Conservation (phyloP, 2,797 vertebrate genomes). For the Crenuchus spilurus region DNA sequence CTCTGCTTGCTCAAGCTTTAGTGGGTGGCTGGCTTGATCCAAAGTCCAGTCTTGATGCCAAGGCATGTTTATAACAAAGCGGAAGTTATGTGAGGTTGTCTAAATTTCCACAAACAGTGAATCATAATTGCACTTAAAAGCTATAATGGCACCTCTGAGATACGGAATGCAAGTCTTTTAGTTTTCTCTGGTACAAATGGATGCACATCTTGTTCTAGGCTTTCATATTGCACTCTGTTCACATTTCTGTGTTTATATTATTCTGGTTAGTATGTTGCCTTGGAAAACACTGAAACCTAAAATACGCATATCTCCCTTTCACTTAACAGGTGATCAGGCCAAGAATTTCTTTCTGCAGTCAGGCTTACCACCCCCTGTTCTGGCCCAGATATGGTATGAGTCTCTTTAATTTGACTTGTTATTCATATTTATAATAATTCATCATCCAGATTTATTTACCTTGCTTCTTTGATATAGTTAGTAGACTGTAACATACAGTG, state of each 20-base stretch:
- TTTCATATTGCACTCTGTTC: neutral
- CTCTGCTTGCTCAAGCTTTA: constrained; percentile 11
- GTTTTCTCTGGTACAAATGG: neutral
- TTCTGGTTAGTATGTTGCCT: neutral
- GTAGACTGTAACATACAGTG: too few relatives aligned
- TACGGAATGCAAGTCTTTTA: neutral
- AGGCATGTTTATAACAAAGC: neutral
- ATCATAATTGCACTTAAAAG: constrained; percentile 3
- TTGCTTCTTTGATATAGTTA: neutral
- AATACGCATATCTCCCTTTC: neutral
- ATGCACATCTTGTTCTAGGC: neutral
- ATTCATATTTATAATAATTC: neutral
- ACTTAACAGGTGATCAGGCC: constrained; percentile 90
- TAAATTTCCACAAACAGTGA: neutral
- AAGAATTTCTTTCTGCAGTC: constrained; percentile 87
- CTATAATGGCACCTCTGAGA: neutral
- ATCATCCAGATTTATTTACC: neutral
- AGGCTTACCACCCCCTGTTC: constrained; percentile 77
- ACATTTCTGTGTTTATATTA: neutral
- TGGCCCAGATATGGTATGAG: constrained; percentile 96
- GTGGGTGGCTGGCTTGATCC: neutral
- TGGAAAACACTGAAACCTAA: neutral
- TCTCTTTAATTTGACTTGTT: neutral
- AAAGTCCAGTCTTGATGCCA: constrained; percentile 4
- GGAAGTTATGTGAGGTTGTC: neutral